Conservation (phyloP, 1,140 invertebrate species). For the Ceratoteleas bidentatus region DNA sequence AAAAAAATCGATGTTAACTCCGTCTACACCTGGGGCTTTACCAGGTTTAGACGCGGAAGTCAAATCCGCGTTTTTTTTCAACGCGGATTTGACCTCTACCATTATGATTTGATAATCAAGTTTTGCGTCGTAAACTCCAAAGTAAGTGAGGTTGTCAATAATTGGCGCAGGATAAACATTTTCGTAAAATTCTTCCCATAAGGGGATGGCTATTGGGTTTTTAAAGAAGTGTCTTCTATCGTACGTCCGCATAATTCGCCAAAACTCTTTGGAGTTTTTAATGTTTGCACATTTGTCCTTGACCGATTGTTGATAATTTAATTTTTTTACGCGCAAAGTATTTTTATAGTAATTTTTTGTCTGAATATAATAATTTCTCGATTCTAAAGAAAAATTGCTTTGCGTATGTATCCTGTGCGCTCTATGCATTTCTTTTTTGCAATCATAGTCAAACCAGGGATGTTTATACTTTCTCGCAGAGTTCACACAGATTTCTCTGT, state of each 20-base stretch:
- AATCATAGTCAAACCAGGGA: not conserved
- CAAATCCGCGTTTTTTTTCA: too few species aligned
- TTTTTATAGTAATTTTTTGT: not conserved
- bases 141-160: not conserved
- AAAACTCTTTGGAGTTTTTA: slow-evolving; percentile 1
- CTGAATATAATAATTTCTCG: not conserved
- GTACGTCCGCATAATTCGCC: not conserved
- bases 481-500: not conserved
- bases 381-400: not conserved
- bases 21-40: slow-evolving; percentile 7
- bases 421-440: not conserved
- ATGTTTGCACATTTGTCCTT: slow-evolving; percentile 8
- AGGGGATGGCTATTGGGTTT: not conserved
- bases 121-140: slow-evolving; percentile 4
- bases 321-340: not conserved
- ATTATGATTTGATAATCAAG: slow-evolving; percentile 3
- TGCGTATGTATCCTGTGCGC: not conserved
- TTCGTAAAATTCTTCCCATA: slow-evolving; percentile 12
- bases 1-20: slow-evolving; percentile 2
- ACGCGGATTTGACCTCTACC: not conserved
- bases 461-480: not conserved
- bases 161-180: not conserved
- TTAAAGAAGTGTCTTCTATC: not conserved
- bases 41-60: too few species aligned
- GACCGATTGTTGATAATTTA: not conserved